phyloP scores from a whole-genome alignment of 2,797 vertebrate species.

The Argya squamiceps region DNA sequence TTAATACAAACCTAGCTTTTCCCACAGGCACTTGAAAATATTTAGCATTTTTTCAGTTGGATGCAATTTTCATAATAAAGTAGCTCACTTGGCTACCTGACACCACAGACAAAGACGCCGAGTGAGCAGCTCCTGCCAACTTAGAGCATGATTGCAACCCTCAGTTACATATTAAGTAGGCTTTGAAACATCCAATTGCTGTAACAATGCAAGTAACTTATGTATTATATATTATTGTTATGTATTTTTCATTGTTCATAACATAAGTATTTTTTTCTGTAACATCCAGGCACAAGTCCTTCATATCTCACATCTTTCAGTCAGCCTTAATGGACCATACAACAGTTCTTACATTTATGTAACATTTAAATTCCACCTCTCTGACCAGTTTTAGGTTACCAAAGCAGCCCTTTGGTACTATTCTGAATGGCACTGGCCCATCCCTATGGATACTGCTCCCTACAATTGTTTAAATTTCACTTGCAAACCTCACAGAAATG shows the following conservation, averaged over 20 bases:
- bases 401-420: neutral
- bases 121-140: constrained; percentile 29
- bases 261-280: neutral
- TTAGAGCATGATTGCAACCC: neutral
- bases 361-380: neutral
- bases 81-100: constrained; percentile 50
- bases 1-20: constrained; percentile 50
- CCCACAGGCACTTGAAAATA: constrained; percentile 63
- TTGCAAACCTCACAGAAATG: neutral
- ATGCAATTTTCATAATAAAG: constrained; percentile 64
- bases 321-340: neutral
- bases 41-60: constrained; percentile 59
- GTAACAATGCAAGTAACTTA: neutral
- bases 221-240: neutral
- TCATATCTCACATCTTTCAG: neutral
- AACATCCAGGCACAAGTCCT: rapidly evolving
- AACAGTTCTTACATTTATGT: neutral
- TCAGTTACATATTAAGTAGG: neutral
- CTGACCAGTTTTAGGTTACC: neutral
- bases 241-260: neutral
- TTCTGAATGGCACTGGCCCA: neutral
- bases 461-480: neutral
- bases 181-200: neutral
- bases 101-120: constrained; percentile 43
- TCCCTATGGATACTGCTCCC: neutral